These are phyloP conservation scores for Dione vanillae DNA, from an alignment of 2,888 invertebrate species.

Conservation along the genomic window DNA sequence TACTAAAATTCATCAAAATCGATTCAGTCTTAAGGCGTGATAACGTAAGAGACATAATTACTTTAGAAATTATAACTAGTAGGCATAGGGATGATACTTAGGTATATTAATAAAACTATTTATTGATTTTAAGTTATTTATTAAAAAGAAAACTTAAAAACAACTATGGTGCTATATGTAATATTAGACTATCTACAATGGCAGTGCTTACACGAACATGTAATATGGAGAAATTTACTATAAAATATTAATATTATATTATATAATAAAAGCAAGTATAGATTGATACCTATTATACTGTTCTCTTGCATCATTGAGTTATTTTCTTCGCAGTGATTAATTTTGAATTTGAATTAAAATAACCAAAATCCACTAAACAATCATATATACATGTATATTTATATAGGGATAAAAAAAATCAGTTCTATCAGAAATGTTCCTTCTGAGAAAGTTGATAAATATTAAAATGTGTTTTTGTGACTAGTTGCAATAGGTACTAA, in stretches of 20 bases:
- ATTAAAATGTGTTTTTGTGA: constrained; percentile 40
- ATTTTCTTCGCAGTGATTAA: constrained; percentile 1
- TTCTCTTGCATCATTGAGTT: not conserved
- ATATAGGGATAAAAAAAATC: not conserved
- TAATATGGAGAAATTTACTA: constrained; percentile 25
- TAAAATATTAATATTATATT: constrained; percentile 13
- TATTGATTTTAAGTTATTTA: constrained; percentile 59
- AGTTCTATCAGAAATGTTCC: not conserved
- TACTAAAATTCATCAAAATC: too few species aligned
- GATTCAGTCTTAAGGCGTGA: too few species aligned
- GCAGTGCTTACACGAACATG: constrained; percentile 66
- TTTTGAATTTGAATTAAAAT: constrained; percentile 9
- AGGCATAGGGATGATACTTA: not conserved
- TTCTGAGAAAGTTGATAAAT: not conserved
- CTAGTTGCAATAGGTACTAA: constrained; percentile 42
- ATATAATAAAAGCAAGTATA: constrained; percentile 7
- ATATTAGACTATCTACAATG: constrained; percentile 74
- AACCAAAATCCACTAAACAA: not conserved
- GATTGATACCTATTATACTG: not conserved
- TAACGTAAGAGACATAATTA: too few species aligned
- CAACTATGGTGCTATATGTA: constrained; percentile 48
- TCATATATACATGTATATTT: constrained; percentile 1
- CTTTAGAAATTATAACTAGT: too few species aligned
- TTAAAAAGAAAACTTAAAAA: constrained; percentile 52
- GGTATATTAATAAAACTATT: constrained; percentile 37